Percentiles rank a stretch among this genome's conserved stretches.
phyloP scores from a whole-genome alignment of 2,888 invertebrate species.

The Oithona nana region DNA sequence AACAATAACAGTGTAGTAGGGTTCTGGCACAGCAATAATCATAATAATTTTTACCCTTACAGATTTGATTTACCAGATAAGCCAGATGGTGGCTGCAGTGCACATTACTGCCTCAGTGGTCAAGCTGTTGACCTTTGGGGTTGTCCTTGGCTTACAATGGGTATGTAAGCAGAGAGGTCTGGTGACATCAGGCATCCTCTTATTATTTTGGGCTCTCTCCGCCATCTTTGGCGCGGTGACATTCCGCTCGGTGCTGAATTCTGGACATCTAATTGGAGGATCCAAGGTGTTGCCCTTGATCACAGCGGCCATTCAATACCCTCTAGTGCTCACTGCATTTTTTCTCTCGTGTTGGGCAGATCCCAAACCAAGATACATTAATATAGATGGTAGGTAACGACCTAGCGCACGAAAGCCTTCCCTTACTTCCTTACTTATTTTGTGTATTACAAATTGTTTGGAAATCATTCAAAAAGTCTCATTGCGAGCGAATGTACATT shows the following conservation, averaged over 20 bases:
- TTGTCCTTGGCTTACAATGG: not conserved
- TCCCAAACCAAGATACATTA: not conserved
- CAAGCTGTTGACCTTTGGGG: not conserved
- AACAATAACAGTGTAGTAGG: too few species aligned
- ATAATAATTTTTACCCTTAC: not conserved
- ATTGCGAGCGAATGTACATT: too few species aligned
- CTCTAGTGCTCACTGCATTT: not conserved
- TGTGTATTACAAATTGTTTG: too few species aligned
- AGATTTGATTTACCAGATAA: not conserved
- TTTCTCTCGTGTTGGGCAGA: constrained; percentile 16
- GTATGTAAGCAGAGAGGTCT: not conserved
- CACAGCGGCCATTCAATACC: constrained; percentile 12
- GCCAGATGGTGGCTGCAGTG: not conserved
- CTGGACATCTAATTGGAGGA: not conserved
- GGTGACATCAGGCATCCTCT: constrained; percentile 8
- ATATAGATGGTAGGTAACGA: constrained; percentile 9
- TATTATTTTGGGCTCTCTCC: constrained; percentile 4
- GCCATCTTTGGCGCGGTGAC: constrained; percentile 1
- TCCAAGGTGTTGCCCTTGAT: not conserved
- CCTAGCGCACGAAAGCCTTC: too few species aligned
- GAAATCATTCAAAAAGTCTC: too few species aligned
- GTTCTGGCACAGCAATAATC: not conserved
- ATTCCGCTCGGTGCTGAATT: constrained; percentile 1
- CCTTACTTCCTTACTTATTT: too few species aligned
- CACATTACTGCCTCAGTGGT: not conserved